Evolutionary conservation across 2,888 invertebrate genomes (phyloP).

Genomic region (Lasioglossum pauxillum): DNA sequence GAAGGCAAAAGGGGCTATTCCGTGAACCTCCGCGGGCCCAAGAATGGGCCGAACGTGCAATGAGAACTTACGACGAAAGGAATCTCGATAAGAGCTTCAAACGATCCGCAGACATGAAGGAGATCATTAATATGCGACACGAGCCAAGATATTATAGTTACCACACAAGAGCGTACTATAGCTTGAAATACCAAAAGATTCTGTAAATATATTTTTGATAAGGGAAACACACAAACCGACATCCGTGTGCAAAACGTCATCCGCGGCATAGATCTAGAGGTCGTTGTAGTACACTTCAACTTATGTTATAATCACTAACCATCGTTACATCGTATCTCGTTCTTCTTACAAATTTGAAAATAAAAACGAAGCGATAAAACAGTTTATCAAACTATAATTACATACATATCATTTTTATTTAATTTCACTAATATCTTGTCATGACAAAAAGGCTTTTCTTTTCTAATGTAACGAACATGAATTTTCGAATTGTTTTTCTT

Average conservation of each 20-base stretch:
- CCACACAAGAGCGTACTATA: constrained; percentile 83
- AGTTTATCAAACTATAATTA: neutral
- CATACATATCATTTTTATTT: neutral
- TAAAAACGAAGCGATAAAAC: neutral
- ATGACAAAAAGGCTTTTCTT: neutral
- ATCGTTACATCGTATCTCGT: neutral
- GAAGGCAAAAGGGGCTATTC: constrained; percentile 89
- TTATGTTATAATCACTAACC: neutral
- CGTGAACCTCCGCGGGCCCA: constrained; percentile 92
- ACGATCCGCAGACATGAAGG: constrained; percentile 79
- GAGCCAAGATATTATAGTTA: constrained; percentile 81
- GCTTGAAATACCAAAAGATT: constrained; percentile 82
- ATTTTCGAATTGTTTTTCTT: neutral
- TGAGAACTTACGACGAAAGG: constrained; percentile 88
- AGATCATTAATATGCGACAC: constrained; percentile 77
- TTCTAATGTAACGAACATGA: neutral
- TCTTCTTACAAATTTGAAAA: neutral
- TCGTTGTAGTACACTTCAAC: constrained; percentile 27
- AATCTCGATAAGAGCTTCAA: constrained; percentile 78
- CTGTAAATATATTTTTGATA: constrained; percentile 50
- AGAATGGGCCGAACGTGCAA: constrained; percentile 94
- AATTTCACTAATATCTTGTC: neutral
- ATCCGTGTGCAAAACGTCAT: constrained; percentile 15
- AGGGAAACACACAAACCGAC: constrained; percentile 14
- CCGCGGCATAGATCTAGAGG: constrained; percentile 27